A percentile compares a stretch with the other conserved stretches of the same genome.
phyloP scores from a whole-genome alignment of 2,113 vertebrate species.

The Gambusia affinis region DNA sequence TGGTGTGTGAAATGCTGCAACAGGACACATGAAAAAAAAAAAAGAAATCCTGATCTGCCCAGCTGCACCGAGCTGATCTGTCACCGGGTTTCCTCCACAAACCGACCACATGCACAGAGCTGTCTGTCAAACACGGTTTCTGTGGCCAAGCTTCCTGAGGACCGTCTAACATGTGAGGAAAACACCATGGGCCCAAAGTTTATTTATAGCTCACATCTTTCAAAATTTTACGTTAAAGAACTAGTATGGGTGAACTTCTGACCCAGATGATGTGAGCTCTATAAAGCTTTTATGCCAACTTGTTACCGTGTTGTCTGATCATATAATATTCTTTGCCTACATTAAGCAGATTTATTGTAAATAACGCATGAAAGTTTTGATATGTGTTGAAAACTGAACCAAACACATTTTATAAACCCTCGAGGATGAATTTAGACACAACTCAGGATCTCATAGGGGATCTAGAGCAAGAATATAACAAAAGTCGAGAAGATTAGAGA shows the following conservation, averaged over 20 bases:
- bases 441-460: too few species aligned
- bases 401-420: too few species aligned
- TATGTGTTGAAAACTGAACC: too few species aligned
- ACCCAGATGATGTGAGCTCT: not conserved
- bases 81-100: conserved; percentile 77
- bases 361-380: too few species aligned
- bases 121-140: conserved; percentile 70
- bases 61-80: conserved; percentile 79
- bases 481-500: too few species aligned
- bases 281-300: not conserved
- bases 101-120: conserved; percentile 55
- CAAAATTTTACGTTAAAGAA: conserved; percentile 9
- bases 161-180: conserved; percentile 10
- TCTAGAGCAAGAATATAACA: too few species aligned
- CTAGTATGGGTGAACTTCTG: not conserved
- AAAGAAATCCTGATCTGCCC: conserved; percentile 50
- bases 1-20: not conserved
- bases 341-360: not conserved
- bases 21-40: not conserved
- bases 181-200: not conserved
- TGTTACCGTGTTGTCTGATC: not conserved
- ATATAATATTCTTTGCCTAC: not conserved
- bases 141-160: conserved; percentile 65
- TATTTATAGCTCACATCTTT: conserved; percentile 26
- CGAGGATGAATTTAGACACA: too few species aligned